These are phyloP conservation scores for Raphicerus campestris DNA, from an alignment of 2,113 vertebrate genomes.

Conservation along the genomic window DNA sequence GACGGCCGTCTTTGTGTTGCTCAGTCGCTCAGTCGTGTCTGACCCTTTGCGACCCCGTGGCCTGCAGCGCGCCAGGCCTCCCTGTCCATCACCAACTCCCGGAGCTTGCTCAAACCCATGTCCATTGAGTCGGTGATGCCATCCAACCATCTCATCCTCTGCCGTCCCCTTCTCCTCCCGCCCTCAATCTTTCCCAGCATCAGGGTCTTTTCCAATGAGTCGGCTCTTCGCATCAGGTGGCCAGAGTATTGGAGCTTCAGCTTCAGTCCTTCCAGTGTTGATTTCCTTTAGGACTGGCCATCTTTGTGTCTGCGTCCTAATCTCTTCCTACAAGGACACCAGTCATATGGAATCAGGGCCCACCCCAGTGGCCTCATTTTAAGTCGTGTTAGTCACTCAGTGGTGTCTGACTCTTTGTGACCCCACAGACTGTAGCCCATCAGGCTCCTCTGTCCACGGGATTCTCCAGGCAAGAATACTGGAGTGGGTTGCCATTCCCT, in stretches of 20 bases:
- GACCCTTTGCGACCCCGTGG: neutral
- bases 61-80: fast-evolving
- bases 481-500: neutral
- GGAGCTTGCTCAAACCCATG: neutral
- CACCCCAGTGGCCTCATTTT: neutral
- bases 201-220: neutral
- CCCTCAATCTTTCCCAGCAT: neutral
- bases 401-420: neutral
- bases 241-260: neutral
- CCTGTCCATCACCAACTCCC: neutral
- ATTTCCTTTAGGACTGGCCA: neutral
- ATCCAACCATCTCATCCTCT: neutral
- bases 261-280: neutral
- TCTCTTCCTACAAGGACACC: neutral
- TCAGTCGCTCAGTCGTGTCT: fast-evolving
- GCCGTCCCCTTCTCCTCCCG: neutral
- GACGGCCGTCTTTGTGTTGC: fast-evolving
- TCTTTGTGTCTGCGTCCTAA: neutral
- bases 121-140: neutral
- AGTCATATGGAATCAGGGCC: too few relatives aligned
- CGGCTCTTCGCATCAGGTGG: neutral
- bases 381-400: neutral
- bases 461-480: neutral
- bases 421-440: neutral
- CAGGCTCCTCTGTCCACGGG: neutral